Percentiles rank a stretch among this genome's conserved stretches.
phyloP scores from a whole-genome alignment of 2,797 vertebrate genomes.

The Fringilla coelebs region DNA sequence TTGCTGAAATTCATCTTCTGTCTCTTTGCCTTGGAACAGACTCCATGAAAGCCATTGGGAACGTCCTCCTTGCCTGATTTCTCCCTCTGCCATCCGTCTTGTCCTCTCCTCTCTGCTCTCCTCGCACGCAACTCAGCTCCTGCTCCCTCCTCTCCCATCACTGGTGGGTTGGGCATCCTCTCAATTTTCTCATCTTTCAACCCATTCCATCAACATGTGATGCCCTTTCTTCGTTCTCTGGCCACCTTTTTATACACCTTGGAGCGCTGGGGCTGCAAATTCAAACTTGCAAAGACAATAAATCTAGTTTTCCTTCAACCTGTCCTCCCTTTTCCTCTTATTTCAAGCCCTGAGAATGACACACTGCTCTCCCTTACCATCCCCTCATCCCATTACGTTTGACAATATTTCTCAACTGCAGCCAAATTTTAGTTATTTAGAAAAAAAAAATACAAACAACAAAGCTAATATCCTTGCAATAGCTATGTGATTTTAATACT shows the following conservation, averaged over 20 bases:
- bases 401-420: background rate
- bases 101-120: background rate
- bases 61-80: background rate
- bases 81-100: background rate
- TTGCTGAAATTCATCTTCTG: slow-evolving; percentile 39
- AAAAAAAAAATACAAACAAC: background rate
- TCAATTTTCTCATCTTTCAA: background rate
- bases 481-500: background rate
- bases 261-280: background rate
- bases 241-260: background rate
- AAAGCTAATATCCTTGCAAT: background rate
- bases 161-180: background rate
- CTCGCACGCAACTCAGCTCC: background rate
- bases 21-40: slow-evolving; percentile 3
- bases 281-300: background rate
- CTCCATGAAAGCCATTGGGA: background rate
- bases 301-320: background rate
- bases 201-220: background rate
- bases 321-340: background rate
- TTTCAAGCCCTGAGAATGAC: background rate
- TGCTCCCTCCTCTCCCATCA: background rate
- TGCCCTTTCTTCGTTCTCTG: background rate
- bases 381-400: background rate
- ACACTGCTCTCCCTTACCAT: background rate
- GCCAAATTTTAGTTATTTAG: background rate